Evolutionary conservation across 2,797 vertebrate species (phyloP).

Genomic region (Molossus alvarezi): DNA sequence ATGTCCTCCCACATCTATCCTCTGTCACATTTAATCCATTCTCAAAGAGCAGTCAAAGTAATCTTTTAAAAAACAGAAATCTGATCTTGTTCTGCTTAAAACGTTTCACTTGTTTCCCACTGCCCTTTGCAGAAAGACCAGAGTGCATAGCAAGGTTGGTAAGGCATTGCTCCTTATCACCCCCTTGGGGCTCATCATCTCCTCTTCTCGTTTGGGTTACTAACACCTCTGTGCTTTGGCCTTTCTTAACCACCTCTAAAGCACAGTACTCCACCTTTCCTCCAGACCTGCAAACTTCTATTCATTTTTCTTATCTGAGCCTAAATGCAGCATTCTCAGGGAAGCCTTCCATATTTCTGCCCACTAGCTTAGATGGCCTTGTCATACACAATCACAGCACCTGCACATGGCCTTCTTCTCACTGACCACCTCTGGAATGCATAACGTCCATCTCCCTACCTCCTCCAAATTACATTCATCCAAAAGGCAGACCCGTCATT

Average conservation of each 20-base stretch:
- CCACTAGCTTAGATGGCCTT: neutral
- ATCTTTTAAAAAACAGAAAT: slow-evolving; percentile 6
- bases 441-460: neutral
- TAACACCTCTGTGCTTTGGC: no score
- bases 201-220: neutral
- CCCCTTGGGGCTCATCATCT: neutral
- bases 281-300: neutral
- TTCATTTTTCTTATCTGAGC: neutral
- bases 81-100: neutral
- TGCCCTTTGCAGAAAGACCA: neutral
- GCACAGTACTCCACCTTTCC: neutral
- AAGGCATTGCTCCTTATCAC: neutral
- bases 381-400: neutral
- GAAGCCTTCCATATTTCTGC: neutral
- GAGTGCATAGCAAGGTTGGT: neutral
- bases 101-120: neutral
- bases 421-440: neutral
- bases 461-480: neutral
- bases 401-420: neutral
- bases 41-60: neutral
- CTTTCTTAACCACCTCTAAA: neutral
- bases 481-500: neutral
- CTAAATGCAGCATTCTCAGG: neutral
- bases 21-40: neutral
- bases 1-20: neutral